Evolutionary conservation across 2,113 vertebrate genomes (phyloP).

Genomic region (Alaudala cheleensis): DNA sequence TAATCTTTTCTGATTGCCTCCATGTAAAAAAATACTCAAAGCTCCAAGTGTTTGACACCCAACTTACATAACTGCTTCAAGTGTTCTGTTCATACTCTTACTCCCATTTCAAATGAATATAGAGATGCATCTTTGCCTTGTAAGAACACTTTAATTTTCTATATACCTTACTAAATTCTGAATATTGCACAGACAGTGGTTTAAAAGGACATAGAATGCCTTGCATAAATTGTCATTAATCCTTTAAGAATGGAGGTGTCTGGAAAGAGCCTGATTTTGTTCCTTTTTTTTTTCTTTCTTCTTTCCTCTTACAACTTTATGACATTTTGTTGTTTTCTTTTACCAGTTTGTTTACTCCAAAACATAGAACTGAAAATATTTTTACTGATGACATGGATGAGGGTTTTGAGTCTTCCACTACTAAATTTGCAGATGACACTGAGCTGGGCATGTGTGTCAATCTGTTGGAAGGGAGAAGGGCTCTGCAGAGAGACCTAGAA

Average conservation of each 20-base stretch:
- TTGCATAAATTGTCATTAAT: conserved; percentile 15
- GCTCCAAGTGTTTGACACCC: neutral
- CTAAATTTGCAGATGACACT: neutral
- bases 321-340: neutral
- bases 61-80: neutral
- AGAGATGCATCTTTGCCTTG: neutral
- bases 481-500: neutral
- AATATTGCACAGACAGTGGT: conserved; percentile 4
- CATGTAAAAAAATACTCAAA: neutral
- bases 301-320: neutral
- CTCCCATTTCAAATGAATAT: neutral
- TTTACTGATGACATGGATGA: neutral
- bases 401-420: neutral
- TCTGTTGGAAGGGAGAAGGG: neutral
- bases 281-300: neutral
- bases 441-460: neutral
- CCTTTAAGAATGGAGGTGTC: conserved; percentile 9
- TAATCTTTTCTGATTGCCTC: neutral
- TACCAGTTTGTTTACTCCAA: neutral
- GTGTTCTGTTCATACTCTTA: neutral
- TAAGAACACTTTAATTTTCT: neutral
- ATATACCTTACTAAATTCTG: neutral
- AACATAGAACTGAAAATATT: neutral
- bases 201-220: neutral
- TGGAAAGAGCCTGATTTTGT: neutral